phyloP scores from a whole-genome alignment of 37 sponge, comb jelly and placozoan genomes.

The Lycopodina hypogea region DNA sequence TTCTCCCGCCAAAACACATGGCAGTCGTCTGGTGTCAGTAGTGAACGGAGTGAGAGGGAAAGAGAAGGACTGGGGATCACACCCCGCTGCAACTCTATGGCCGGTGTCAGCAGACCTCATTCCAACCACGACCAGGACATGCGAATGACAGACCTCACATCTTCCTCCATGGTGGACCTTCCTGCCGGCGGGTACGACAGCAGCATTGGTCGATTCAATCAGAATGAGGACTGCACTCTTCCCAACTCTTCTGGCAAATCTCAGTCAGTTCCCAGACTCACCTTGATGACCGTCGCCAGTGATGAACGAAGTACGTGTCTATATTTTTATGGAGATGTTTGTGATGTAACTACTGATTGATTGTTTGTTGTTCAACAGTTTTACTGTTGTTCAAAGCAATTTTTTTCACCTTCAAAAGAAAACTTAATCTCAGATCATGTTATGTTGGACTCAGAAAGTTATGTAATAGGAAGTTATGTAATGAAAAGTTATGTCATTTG shows the following conservation, averaged over 20 bases:
- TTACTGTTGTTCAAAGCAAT: not conserved
- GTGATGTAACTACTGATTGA: not conserved
- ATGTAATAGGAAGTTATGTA: too few species aligned
- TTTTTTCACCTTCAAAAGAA: not conserved
- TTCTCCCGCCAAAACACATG: conserved; percentile 24
- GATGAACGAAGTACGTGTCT: conserved; percentile 21
- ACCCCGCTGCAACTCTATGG: conserved; percentile 16
- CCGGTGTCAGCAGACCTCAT: conserved; percentile 1
- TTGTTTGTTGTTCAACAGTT: not conserved
- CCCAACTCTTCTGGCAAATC: conserved; percentile 42
- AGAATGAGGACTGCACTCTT: conserved; percentile 35
- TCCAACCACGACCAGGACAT: not conserved
- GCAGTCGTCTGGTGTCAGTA: not conserved
- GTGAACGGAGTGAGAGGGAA: not conserved
- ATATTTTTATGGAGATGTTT: not conserved
- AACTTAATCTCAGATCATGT: not conserved
- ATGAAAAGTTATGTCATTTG: too few species aligned
- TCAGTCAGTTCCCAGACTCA: conserved; percentile 64
- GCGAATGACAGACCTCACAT: conserved; percentile 6
- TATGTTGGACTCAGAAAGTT: too few species aligned
- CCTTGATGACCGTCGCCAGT: conserved; percentile 34
- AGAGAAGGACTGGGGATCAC: not conserved
- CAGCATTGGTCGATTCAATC: conserved; percentile 42
- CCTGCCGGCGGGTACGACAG: conserved; percentile 5
- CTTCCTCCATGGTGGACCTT: conserved; percentile 61